These are phyloP conservation scores for Casuarius casuarius DNA, from an alignment of 2,113 vertebrate species.

Conservation along the genomic window DNA sequence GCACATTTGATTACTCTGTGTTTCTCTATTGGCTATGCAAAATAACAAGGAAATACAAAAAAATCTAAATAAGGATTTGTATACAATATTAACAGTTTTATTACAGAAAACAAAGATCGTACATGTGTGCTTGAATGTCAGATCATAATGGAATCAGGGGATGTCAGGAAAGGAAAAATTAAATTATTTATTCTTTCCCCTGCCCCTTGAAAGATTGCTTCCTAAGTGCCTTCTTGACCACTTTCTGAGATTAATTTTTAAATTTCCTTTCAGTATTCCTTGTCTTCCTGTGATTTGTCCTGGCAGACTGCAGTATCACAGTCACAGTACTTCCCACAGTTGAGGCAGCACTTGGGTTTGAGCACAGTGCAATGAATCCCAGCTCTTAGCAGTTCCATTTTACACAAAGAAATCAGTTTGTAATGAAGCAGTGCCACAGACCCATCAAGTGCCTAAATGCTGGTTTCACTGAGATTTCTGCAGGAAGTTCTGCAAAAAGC, in stretches of 20 bases:
- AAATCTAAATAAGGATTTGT: neutral
- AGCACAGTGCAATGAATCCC: neutral
- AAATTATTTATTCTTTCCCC: neutral
- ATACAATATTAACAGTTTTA: neutral
- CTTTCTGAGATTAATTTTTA: neutral
- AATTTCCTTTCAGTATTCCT: neutral
- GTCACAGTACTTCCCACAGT: neutral
- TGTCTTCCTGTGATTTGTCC: neutral
- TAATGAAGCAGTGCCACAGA: neutral
- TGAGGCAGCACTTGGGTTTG: neutral
- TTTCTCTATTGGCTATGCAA: neutral
- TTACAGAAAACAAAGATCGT: neutral
- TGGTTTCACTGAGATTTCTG: neutral
- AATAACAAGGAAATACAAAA: neutral
- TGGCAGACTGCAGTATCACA: neutral
- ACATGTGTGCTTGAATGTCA: neutral
- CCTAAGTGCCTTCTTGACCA: neutral
- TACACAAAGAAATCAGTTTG: neutral
- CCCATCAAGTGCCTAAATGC: neutral
- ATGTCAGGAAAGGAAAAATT: neutral
- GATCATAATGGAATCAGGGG: neutral
- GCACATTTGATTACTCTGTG: neutral
- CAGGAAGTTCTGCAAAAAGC: neutral
- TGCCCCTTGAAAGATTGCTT: neutral
- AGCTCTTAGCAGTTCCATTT: neutral